Evolutionary conservation across 1,140 invertebrate species (phyloP).

Genomic region (Bombus turneri): DNA sequence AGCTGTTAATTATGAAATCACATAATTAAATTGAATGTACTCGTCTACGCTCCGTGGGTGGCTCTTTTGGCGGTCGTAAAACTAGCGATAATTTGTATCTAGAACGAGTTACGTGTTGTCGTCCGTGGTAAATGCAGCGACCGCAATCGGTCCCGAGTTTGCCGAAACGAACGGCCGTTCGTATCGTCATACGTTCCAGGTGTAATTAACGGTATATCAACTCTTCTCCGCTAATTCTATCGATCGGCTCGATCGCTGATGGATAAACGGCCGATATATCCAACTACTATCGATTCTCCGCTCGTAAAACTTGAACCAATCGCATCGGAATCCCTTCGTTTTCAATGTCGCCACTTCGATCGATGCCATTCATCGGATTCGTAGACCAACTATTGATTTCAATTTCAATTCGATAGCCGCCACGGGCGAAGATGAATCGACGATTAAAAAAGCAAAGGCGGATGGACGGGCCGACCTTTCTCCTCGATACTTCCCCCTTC

Average conservation of each 20-base stretch:
- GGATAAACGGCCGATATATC: background rate
- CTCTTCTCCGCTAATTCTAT: conserved; percentile 21
- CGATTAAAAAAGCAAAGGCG: background rate
- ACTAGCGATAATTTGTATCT: conserved; percentile 62
- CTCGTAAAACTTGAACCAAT: background rate
- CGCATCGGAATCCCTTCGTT: background rate
- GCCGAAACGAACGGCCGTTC: conserved; percentile 41
- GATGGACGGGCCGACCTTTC: too few relatives aligned
- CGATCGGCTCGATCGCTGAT: background rate
- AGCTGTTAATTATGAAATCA: conserved; percentile 68
- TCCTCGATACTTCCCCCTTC: background rate
- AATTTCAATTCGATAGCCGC: conserved; percentile 34
- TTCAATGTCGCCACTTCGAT: conserved; percentile 1
- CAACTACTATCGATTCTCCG: background rate
- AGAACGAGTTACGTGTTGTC: conserved; percentile 64
- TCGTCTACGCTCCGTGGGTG: conserved; percentile 45
- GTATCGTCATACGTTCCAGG: conserved; percentile 18
- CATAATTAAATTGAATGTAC: conserved; percentile 69
- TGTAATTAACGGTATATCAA: conserved; percentile 61
- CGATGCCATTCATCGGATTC: background rate
- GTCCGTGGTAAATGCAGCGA: conserved; percentile 36
- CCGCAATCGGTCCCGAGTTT: conserved; percentile 47
- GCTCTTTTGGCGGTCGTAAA: conserved; percentile 65
- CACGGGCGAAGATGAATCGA: background rate
- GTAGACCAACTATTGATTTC: conserved; percentile 18